phyloP scores from a whole-genome alignment of 2,113 vertebrate species.

The Hoplias malabaricus region DNA sequence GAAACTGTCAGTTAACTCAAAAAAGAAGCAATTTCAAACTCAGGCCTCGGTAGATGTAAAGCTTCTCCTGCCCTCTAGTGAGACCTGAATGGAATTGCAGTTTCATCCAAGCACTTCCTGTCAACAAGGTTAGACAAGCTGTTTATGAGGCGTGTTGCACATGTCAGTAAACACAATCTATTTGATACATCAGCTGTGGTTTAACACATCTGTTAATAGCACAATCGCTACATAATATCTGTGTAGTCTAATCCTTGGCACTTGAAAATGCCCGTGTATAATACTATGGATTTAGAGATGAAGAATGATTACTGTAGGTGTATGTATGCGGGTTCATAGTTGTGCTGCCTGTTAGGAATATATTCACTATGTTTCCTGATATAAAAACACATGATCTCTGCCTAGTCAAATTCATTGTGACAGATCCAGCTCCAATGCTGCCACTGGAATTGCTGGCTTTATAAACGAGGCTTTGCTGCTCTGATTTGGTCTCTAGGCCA shows the following conservation, averaged over 20 bases:
- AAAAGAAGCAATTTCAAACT: background rate
- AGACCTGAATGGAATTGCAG: background rate
- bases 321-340: background rate
- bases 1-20: too few relatives aligned
- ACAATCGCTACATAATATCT: background rate
- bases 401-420: slow-evolving; percentile 40
- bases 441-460: slow-evolving; percentile 19
- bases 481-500: slow-evolving; percentile 23
- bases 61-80: slow-evolving; percentile 29
- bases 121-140: background rate
- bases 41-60: background rate
- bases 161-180: slow-evolving; percentile 4
- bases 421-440: slow-evolving; percentile 40
- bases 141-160: background rate
- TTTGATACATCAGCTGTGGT: background rate
- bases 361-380: slow-evolving; percentile 36
- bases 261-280: background rate
- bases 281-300: too few relatives aligned
- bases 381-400: slow-evolving; percentile 50
- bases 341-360: slow-evolving; percentile 31
- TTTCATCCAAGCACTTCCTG: background rate
- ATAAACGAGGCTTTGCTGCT: background rate
- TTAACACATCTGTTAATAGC: slow-evolving; percentile 2
- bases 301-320: background rate
- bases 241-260: background rate